Conservation (phyloP, 2,888 invertebrate species). For the Antheraea assamensis region DNA sequence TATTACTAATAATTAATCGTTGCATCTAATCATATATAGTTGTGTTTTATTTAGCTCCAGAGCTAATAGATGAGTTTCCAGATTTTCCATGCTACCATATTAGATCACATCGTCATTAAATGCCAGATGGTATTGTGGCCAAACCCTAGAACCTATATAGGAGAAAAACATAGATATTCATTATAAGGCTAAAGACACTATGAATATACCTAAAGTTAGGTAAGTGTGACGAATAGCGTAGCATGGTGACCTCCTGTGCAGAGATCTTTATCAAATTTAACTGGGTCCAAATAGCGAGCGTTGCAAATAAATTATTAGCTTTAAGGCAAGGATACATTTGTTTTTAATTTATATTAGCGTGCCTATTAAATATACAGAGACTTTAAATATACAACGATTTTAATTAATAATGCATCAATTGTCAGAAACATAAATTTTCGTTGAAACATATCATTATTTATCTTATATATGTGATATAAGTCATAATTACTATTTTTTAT, state of each 20-base stretch:
- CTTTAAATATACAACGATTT: neutral
- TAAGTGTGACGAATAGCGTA: slow-evolving; percentile 60
- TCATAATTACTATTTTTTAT: neutral
- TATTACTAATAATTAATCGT: too few species aligned
- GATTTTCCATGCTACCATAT: too few species aligned
- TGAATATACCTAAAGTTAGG: slow-evolving; percentile 47
- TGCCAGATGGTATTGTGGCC: too few species aligned
- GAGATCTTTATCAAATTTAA: slow-evolving; percentile 61
- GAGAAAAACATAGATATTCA: neutral
- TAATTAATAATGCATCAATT: too few species aligned
- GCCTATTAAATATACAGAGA: neutral
- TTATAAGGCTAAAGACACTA: slow-evolving; percentile 33
- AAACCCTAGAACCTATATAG: too few species aligned
- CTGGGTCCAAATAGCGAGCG: slow-evolving; percentile 51
- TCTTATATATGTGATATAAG: neutral
- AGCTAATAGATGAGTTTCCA: too few species aligned
- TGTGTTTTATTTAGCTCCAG: too few species aligned
- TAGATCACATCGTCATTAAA: too few species aligned
- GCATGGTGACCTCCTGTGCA: slow-evolving; percentile 58
- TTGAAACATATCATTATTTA: too few species aligned
- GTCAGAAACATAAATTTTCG: too few species aligned
- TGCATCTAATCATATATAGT: too few species aligned
- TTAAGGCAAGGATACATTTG: slow-evolving; percentile 43
- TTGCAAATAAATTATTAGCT: slow-evolving; percentile 67
- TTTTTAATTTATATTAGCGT: neutral